Evolutionary conservation across 1,140 invertebrate genomes (phyloP), one percentile per base, ranked within the genome.

Genomic region (Halesus radiatus): DNA sequence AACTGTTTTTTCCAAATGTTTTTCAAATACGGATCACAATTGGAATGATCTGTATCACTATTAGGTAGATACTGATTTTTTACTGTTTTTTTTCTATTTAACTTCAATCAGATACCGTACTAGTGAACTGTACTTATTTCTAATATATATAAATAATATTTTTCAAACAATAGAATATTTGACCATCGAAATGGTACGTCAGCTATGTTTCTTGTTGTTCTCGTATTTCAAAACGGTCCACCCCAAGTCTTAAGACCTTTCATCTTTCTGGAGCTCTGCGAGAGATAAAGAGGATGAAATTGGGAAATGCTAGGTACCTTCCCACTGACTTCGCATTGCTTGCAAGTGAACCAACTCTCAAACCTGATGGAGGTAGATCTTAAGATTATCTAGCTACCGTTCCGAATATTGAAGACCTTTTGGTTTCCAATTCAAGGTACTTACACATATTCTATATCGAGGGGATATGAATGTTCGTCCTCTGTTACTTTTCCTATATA

Each of bases 231-330:
- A 45, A 45, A 45, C 37, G 37, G 8, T 66, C 22, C 62, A 45
- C 62, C 68, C 68, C 53, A 72, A 7, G 10, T 68, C 50, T 72
- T 22, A 15, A 72, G 52, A 72, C 68, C 68, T 72, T 52, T 53
- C 68, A 72, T 72, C 45, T 72, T 72, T 52, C 45, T 15, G 45
- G 45, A 72, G 68, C 68, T 72, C 68, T 72, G 50, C 18, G 45
- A 54, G 54, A 75, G 54, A 75, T 75, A 75, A 58, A 75, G 72
- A 56, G 72, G 72, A 75, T 75, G 72, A 75, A 56, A 75, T 75
- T 58, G 72, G 56, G 54, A 75, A 75, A 75, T 75, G 18, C 16
- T 70, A 66, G 23, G 29, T 60, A 60, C 37, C 37, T 45, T 1
- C 32, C 32, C 7, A 66, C 68, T 53, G 22, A 72, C 68, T 22